Conservation (phyloP, 1,140 invertebrate genomes). For the Popillia japonica region DNA sequence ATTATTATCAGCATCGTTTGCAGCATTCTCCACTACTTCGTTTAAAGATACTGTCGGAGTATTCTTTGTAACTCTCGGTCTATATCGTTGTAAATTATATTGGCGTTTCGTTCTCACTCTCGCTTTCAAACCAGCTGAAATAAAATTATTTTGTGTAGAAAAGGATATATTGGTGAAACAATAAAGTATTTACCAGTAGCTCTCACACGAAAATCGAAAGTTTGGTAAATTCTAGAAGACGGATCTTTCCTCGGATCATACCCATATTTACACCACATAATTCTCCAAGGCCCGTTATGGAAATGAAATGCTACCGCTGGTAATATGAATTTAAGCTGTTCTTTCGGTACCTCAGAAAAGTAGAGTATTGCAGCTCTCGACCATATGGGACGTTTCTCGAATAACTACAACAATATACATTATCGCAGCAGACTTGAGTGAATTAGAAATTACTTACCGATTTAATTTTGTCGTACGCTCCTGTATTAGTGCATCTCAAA, state of each 20-base stretch:
- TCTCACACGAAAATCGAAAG: slow-evolving; percentile 84
- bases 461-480: slow-evolving; percentile 20
- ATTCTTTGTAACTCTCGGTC: slow-evolving; percentile 41
- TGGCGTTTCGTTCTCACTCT: slow-evolving; percentile 67
- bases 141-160: too few relatives aligned
- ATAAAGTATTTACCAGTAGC: slow-evolving; percentile 67
- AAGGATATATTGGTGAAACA: too few relatives aligned
- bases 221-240: slow-evolving; percentile 82
- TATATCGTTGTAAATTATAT: slow-evolving; percentile 57
- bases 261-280: slow-evolving; percentile 84
- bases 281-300: slow-evolving; percentile 86
- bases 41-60: slow-evolving; percentile 39
- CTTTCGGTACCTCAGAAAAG: slow-evolving; percentile 68
- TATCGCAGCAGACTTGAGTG: not conserved
- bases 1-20: slow-evolving; percentile 43
- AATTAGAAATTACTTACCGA: slow-evolving; percentile 3
- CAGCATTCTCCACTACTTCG: slow-evolving; percentile 50
- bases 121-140: slow-evolving; percentile 64
- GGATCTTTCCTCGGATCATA: slow-evolving; percentile 87
- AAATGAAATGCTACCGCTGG: slow-evolving; percentile 86
- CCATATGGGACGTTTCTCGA: slow-evolving; percentile 86
- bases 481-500: slow-evolving; percentile 17
- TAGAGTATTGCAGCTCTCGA: slow-evolving; percentile 77
- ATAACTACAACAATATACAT: slow-evolving; percentile 62
- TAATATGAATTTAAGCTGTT: slow-evolving; percentile 79